phyloP scores from a whole-genome alignment of 2,888 invertebrate species.

The Euproctis similis region DNA sequence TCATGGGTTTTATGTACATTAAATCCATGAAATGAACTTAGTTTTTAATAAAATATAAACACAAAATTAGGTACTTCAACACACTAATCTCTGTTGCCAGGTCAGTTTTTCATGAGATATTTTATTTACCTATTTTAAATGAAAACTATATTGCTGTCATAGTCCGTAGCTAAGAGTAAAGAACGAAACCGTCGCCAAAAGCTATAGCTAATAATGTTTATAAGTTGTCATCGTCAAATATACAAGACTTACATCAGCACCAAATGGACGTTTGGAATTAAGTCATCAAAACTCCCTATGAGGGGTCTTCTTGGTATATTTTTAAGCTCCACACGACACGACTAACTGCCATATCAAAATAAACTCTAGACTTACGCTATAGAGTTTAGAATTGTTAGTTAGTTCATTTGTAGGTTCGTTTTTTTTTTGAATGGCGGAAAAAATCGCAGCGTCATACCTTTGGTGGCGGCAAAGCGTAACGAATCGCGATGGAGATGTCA shows the following conservation, averaged over 20 bases:
- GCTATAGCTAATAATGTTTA: too few species aligned
- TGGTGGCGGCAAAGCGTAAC: constrained; percentile 58
- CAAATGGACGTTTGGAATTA: constrained; percentile 57
- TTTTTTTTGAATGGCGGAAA: constrained; percentile 45
- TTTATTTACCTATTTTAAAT: too few species aligned
- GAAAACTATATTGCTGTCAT: too few species aligned
- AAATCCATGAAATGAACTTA: too few species aligned
- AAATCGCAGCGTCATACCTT: constrained; percentile 63
- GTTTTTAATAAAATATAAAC: too few species aligned
- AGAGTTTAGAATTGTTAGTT: constrained; percentile 8
- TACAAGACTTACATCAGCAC: constrained; percentile 49
- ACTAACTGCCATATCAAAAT: constrained; percentile 10
- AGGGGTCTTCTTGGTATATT: constrained; percentile 48
- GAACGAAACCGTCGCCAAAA: too few species aligned
- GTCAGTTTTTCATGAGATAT: too few species aligned
- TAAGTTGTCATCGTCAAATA: constrained; percentile 8
- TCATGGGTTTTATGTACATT: too few species aligned
- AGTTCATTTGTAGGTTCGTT: constrained; percentile 9
- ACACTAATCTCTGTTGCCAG: too few species aligned
- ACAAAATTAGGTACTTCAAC: too few species aligned
- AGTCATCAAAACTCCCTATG: constrained; percentile 59
- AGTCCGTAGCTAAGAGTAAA: too few species aligned
- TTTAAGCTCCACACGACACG: constrained; percentile 17
- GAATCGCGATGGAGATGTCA: constrained; percentile 66
- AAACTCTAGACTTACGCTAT: constrained; percentile 7